phyloP scores from a whole-genome alignment of 1,140 invertebrate species.

The Panagrolaimus sp. region DNA sequence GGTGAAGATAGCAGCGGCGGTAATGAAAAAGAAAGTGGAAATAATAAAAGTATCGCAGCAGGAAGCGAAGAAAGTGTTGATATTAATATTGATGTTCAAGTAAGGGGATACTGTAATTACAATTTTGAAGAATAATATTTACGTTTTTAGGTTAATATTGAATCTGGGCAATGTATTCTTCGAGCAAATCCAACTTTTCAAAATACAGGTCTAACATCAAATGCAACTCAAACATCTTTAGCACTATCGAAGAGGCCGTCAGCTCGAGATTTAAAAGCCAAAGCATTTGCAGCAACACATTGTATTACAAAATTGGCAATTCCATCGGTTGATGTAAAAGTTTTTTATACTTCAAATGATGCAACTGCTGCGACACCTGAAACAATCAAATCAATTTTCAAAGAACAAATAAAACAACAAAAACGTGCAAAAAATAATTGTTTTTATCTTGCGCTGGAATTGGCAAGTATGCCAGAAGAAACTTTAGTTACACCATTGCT shows the following conservation, averaged over 20 bases:
- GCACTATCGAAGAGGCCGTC: constrained; percentile 33
- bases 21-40: neutral
- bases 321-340: constrained; percentile 39
- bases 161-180: constrained; percentile 51
- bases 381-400: constrained; percentile 19
- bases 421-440: constrained; percentile 44
- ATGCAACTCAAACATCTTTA: constrained; percentile 12
- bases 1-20: neutral
- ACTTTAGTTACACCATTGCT: constrained; percentile 89
- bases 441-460: constrained; percentile 49
- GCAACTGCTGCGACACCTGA: constrained; percentile 17
- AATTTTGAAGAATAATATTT: neutral
- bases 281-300: constrained; percentile 7
- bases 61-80: constrained; percentile 40
- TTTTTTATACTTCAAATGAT: constrained; percentile 49
- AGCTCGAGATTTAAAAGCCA: constrained; percentile 32
- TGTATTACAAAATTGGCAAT: constrained; percentile 10
- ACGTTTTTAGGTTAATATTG: constrained; percentile 45
- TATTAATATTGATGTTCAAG: constrained; percentile 56
- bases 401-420: constrained; percentile 14
- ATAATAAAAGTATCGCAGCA: neutral
- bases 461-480: constrained; percentile 63
- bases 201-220: neutral
- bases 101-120: constrained; percentile 10
- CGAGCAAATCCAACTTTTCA: constrained; percentile 29